A percentile compares a stretch with the other conserved stretches of the same genome.
Evolutionary conservation across 2,113 vertebrate genomes (phyloP).

Genomic region (Pedionomus torquatus): DNA sequence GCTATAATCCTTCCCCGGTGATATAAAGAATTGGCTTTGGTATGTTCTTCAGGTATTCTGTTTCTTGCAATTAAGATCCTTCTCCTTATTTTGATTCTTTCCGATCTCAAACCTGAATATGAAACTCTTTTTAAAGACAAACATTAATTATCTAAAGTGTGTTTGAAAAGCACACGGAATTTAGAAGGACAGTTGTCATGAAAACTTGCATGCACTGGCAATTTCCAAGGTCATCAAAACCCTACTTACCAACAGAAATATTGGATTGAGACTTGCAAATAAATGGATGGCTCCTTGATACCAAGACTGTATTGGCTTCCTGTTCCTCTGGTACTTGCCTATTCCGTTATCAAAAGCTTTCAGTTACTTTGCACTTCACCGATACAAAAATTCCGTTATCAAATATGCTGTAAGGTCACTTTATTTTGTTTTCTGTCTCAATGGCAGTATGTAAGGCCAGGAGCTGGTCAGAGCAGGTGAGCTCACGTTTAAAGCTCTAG

Average conservation of each 20-base stretch:
- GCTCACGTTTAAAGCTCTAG: neutral
- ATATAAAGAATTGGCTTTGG: neutral
- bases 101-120: neutral
- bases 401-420: constrained; percentile 35
- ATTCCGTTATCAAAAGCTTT: neutral
- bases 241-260: constrained; percentile 21
- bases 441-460: neutral
- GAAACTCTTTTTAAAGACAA: neutral
- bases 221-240: neutral
- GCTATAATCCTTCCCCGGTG: neutral
- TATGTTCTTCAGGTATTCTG: neutral
- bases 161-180: neutral
- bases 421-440: constrained; percentile 34
- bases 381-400: constrained; percentile 23
- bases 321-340: constrained; percentile 6
- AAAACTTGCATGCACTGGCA: neutral
- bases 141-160: constrained; percentile 18
- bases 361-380: constrained; percentile 38
- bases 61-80: neutral
- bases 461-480: constrained; percentile 35
- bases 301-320: neutral
- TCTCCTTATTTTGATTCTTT: neutral
- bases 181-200: constrained; percentile 12
- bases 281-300: neutral
- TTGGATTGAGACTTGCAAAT: neutral